Conservation (phyloP, 64 coral and sea anemone genomes). For the Hydrozoanthus tunicans region DNA sequence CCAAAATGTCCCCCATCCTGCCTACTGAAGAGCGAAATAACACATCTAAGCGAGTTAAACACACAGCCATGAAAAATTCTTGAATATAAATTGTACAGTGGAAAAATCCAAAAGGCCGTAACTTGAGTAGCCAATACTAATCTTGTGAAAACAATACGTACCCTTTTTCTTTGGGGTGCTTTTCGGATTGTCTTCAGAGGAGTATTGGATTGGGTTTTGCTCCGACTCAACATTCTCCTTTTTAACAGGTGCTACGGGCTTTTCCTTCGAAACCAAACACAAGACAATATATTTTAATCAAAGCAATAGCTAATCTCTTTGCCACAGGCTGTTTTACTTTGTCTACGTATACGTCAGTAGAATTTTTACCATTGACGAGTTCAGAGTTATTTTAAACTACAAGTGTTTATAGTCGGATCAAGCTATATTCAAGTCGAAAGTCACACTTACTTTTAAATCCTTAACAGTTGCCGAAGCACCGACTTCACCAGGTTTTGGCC, state of each 20-base stretch:
- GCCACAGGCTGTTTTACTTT: not conserved
- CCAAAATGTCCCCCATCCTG: not conserved
- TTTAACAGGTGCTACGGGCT: slow-evolving; percentile 54
- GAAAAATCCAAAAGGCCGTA: not conserved
- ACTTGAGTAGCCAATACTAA: not conserved
- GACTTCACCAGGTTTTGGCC: slow-evolving; percentile 54
- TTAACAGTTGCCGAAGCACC: slow-evolving; percentile 32
- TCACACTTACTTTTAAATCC: slow-evolving; percentile 40
- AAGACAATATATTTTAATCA: not conserved
- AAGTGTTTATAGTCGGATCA: not conserved
- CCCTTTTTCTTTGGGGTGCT: slow-evolving; percentile 54
- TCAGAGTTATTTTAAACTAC: not conserved
- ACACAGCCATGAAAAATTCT: slow-evolving; percentile 7
- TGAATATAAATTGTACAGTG: slow-evolving; percentile 9
- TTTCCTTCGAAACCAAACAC: slow-evolving; percentile 22
- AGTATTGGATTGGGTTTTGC: slow-evolving; percentile 19
- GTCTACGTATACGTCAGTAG: slow-evolving; percentile 41
- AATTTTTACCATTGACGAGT: not conserved
- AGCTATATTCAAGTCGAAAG: not conserved
- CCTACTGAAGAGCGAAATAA: not conserved
- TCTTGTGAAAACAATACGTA: slow-evolving; percentile 37
- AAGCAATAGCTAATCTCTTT: slow-evolving; percentile 41
- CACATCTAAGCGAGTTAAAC: not conserved
- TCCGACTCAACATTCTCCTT: slow-evolving; percentile 46
- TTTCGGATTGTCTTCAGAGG: slow-evolving; percentile 28